Percentiles rank a stretch among this genome's conserved stretches.
These are phyloP conservation scores for Clostera curtula DNA, from an alignment of 2,888 invertebrate species.

Conservation along the genomic window DNA sequence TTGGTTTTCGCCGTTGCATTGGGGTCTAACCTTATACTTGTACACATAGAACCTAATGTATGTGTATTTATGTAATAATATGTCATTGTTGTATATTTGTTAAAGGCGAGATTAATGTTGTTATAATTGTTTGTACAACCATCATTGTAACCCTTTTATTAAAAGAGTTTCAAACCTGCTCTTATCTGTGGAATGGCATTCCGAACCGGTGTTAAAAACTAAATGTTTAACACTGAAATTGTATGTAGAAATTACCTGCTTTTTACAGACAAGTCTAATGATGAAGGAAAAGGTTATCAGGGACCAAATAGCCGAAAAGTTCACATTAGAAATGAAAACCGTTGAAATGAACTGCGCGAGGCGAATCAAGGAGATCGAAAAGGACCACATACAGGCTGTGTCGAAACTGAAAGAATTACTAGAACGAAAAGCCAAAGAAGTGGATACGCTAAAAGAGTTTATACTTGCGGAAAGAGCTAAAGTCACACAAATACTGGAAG, in stretches of 20 bases:
- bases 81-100: no score
- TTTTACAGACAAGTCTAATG: conserved; percentile 63
- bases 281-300: conserved; percentile 75
- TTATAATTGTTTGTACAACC: no score
- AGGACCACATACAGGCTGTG: conserved; percentile 58
- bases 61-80: no score
- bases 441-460: conserved; percentile 67
- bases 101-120: no score
- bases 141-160: no score
- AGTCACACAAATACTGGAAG: conserved; percentile 63
- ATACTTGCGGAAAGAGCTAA: conserved; percentile 66
- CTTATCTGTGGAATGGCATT: background rate
- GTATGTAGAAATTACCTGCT: background rate
- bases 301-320: conserved; percentile 80
- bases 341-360: conserved; percentile 71
- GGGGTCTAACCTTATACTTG: no score
- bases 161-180: no score
- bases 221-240: background rate
- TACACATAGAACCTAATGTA: no score
- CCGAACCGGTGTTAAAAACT: background rate
- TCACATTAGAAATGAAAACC: conserved; percentile 76
- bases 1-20: no score
- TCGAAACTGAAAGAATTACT: conserved; percentile 63
- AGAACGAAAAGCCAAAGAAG: conserved; percentile 70
- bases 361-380: conserved; percentile 65